Evolutionary conservation across 2,797 vertebrate species (phyloP), one percentile per base, ranked within the genome.

Genomic region (Bufotes viridis): DNA sequence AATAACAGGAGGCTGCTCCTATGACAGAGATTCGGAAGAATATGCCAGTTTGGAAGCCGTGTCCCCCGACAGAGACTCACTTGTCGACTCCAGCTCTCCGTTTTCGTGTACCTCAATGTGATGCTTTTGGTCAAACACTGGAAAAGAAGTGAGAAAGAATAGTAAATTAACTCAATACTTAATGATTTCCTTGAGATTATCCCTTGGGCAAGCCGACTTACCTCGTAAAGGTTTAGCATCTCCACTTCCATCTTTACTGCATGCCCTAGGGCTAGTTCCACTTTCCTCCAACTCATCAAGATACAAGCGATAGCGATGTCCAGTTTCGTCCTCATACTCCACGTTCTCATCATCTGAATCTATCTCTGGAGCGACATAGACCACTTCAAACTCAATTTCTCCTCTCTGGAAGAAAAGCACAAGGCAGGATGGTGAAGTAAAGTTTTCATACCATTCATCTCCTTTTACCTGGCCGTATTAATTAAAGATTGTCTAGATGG

Each of bases 291-390:
- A 91, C 88, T 99, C 98, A 61, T 99, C 98, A 90, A 99, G 96
- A 91, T 99, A 99, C 8, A 99, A 94, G 74, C 97, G 96, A 86
- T 99, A 99, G 67, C 97, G 98, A 90, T 99, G 98, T n/a, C 98
- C 98, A 4, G 95, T 97, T 91, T 99, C 98, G 0, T 99, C 98
- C 91, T 99, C 98, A 42, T 99, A 99, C 92, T 99, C 98, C 75
- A 98, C 98, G 0, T 99, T 99, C 94, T 99, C 98, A 67, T 99
- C 98, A 87, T 99, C 98, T 0, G 98, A 99, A 94, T 99, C 98
- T 82, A 99, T 97, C 91, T 99, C 98, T 0, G 98, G 98, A 89
- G 98, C 98, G 94, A 99, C 98, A 0, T 99, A 99, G 79, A 99
- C 98, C 80, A 99, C 97, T 94, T 99, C 98, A 81, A 99, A 99